A percentile compares a stretch with the other conserved stretches of the same genome.
phyloP scores from a whole-genome alignment of 2,888 invertebrate genomes.

The Clepsis dumicolana region DNA sequence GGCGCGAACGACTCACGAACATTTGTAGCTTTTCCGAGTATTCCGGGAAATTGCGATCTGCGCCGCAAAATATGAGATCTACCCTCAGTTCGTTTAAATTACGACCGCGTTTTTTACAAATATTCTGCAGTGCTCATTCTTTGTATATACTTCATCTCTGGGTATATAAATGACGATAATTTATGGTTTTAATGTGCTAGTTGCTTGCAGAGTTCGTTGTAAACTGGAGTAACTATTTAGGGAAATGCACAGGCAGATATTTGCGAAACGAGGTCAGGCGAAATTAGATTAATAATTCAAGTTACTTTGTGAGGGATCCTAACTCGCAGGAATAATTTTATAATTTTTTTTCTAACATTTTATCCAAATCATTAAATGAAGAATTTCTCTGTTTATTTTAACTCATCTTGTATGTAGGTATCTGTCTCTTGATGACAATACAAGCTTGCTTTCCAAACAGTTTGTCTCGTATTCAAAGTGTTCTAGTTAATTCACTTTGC shows the following conservation, averaged over 20 bases:
- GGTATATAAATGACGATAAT: conserved; percentile 37
- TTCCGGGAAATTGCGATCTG: conserved; percentile 83
- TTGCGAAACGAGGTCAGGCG: conserved; percentile 24
- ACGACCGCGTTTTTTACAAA: conserved; percentile 75
- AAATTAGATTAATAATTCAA: conserved; percentile 1
- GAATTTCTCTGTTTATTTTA: too few relatives aligned
- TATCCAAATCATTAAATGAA: too few relatives aligned
- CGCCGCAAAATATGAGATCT: conserved; percentile 77
- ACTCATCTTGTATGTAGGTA: too few relatives aligned
- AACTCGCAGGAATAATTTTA: neutral
- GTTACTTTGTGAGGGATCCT: neutral
- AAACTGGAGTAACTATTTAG: conserved; percentile 22
- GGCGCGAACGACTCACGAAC: conserved; percentile 79
- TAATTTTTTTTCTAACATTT: too few relatives aligned
- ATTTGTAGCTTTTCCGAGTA: conserved; percentile 85
- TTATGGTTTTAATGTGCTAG: conserved; percentile 35
- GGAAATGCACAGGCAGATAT: conserved; percentile 15
- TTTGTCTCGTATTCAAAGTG: too few relatives aligned
- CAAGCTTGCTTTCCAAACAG: too few relatives aligned
- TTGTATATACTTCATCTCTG: conserved; percentile 44
- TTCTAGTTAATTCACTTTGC: too few relatives aligned
- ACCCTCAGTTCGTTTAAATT: conserved; percentile 79
- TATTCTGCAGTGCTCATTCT: conserved; percentile 59
- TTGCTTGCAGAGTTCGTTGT: conserved; percentile 26
- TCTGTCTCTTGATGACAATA: too few relatives aligned